Conservation (phyloP, 2,888 invertebrate genomes). For the Nowickia ferox region DNA sequence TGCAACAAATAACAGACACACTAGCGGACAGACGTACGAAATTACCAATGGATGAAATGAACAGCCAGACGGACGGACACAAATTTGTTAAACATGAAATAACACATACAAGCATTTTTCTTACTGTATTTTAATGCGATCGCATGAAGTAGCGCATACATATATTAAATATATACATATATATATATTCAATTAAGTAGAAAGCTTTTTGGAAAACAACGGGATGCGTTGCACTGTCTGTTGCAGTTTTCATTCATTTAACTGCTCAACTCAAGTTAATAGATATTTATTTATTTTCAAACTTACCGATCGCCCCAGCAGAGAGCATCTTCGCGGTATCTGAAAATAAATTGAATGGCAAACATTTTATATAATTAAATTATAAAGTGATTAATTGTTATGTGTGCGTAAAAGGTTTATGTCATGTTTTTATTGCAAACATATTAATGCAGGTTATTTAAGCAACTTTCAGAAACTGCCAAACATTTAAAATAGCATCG, state of each 20-base stretch:
- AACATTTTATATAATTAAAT: conserved; percentile 60
- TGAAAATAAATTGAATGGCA: conserved; percentile 85
- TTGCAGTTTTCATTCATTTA: conserved; percentile 45
- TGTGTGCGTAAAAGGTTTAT: neutral
- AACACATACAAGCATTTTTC: conserved; percentile 54
- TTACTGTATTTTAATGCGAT: conserved; percentile 58
- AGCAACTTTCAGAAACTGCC: neutral
- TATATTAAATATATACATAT: conserved; percentile 36
- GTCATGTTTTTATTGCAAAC: neutral
- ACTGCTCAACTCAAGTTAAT: neutral
- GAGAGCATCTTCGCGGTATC: conserved; percentile 93
- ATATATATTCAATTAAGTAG: conserved; percentile 34
- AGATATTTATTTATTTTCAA: conserved; percentile 1
- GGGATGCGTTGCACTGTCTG: conserved; percentile 52
- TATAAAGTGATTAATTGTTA: conserved; percentile 51
- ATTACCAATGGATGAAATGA: conserved; percentile 20
- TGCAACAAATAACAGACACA: conserved; percentile 65
- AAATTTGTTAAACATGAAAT: conserved; percentile 48
- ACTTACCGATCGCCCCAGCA: conserved; percentile 95
- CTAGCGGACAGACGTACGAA: conserved; percentile 12
- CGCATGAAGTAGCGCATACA: conserved; percentile 16
- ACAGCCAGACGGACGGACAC: conserved; percentile 13
- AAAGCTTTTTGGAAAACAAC: conserved; percentile 39
- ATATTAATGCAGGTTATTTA: neutral
- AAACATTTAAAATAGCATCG: neutral